These are phyloP conservation scores for Chrysocyon brachyurus DNA, from an alignment of 2,797 vertebrate genomes.

Conservation along the genomic window DNA sequence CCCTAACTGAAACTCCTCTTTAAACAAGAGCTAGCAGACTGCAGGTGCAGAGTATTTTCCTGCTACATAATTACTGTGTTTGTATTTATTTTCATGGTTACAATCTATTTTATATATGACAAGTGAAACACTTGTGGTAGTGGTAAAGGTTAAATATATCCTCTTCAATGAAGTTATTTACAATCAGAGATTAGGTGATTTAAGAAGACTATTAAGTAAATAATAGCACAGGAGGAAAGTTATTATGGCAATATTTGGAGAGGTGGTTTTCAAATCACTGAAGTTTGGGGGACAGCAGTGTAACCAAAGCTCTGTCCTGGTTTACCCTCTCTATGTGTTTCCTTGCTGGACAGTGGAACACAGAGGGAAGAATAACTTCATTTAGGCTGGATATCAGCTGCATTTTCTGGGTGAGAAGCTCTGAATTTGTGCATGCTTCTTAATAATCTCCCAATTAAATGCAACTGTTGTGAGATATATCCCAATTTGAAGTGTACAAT, in stretches of 20 bases:
- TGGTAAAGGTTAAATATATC: background rate
- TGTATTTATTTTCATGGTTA: background rate
- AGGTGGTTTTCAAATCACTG: background rate
- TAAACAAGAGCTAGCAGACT: background rate
- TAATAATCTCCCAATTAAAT: conserved; percentile 83
- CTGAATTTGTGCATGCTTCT: conserved; percentile 65
- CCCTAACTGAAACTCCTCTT: background rate
- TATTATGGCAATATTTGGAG: background rate
- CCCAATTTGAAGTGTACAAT: conserved; percentile 74
- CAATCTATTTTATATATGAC: background rate
- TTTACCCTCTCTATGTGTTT: rapidly evolving
- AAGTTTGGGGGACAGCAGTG: background rate
- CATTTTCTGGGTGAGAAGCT: conserved; percentile 65
- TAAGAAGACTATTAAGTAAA: background rate
- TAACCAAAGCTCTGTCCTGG: background rate
- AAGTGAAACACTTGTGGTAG: background rate
- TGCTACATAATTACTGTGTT: background rate
- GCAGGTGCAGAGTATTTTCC: background rate
- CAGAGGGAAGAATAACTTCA: background rate
- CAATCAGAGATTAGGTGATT: background rate
- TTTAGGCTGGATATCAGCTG: background rate
- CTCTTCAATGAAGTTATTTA: background rate
- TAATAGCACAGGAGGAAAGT: background rate
- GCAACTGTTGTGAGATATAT: conserved; percentile 65
- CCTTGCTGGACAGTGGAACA: background rate